phyloP scores from a whole-genome alignment of 2,797 vertebrate species.

The Bovichtus diacanthus region DNA sequence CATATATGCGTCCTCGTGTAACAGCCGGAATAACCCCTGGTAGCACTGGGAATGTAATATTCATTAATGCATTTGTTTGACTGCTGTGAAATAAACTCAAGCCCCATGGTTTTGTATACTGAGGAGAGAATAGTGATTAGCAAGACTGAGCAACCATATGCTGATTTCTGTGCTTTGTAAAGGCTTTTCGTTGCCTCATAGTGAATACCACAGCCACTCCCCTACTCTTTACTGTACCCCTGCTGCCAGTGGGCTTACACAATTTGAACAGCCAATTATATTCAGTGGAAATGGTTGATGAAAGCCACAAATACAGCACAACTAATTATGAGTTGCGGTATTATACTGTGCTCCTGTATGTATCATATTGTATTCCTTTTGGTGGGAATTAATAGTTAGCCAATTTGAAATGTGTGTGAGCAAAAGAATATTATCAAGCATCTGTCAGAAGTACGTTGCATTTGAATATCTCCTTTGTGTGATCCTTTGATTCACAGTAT shows the following conservation, averaged over 20 bases:
- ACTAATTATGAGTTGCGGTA: constrained; percentile 44
- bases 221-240: constrained; percentile 19
- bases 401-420: constrained; percentile 39
- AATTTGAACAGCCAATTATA: constrained; percentile 58
- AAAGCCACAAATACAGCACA: constrained; percentile 59
- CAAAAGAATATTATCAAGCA: constrained; percentile 46
- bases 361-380: constrained; percentile 42
- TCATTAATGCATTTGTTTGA: constrained; percentile 60
- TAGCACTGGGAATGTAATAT: constrained; percentile 51
- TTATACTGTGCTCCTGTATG: constrained; percentile 33
- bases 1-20: constrained; percentile 24
- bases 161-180: constrained; percentile 55
- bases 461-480: constrained; percentile 55
- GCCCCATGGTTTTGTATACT: constrained; percentile 49
- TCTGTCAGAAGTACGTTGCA: constrained; percentile 47
- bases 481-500: constrained; percentile 63
- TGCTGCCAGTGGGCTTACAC: constrained; percentile 33
- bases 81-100: constrained; percentile 59
- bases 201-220: constrained; percentile 37
- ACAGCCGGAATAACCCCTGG: constrained; percentile 29
- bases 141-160: constrained; percentile 48
- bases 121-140: constrained; percentile 62
- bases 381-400: constrained; percentile 38
- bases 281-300: constrained; percentile 48
- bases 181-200: constrained; percentile 39